Evolutionary conservation across 1,140 invertebrate genomes (phyloP).

Genomic region (Drosophila kanapiae): DNA sequence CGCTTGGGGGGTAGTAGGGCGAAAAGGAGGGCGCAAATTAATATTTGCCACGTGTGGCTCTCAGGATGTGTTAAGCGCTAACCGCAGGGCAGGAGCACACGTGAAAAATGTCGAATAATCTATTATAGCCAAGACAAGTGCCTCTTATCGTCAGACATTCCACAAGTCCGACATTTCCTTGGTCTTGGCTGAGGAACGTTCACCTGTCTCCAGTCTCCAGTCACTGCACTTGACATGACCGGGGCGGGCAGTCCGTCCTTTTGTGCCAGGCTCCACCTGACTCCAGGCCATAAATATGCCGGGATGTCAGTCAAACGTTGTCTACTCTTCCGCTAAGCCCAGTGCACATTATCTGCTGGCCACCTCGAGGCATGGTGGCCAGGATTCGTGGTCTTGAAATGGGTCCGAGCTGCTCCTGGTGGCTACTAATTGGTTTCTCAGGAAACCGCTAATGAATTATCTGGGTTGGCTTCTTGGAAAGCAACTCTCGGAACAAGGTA

Average conservation of each 20-base stretch:
- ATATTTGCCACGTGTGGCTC: constrained; percentile 71
- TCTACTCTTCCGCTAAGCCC: constrained; percentile 14
- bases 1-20: background rate
- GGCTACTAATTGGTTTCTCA: constrained; percentile 29
- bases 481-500: background rate
- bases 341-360: constrained; percentile 23
- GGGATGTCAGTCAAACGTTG: constrained; percentile 37
- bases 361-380: constrained; percentile 2
- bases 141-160: constrained; percentile 45
- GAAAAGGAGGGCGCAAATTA: constrained; percentile 53
- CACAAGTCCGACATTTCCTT: constrained; percentile 7
- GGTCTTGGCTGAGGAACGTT: background rate
- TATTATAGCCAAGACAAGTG: constrained; percentile 53
- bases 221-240: constrained; percentile 38
- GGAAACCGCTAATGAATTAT: constrained; percentile 32
- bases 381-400: constrained; percentile 19
- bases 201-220: constrained; percentile 11
- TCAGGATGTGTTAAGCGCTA: constrained; percentile 54
- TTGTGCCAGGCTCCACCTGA: background rate
- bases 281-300: constrained; percentile 21
- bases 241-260: constrained; percentile 1
- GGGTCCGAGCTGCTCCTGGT: background rate
- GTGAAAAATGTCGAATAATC: constrained; percentile 75
- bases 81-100: constrained; percentile 29
- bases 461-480: background rate